Percentiles rank a stretch among this genome's conserved stretches.
Conservation (phyloP, 2,113 vertebrate genomes). For the Girardinichthys multiradiatus region DNA sequence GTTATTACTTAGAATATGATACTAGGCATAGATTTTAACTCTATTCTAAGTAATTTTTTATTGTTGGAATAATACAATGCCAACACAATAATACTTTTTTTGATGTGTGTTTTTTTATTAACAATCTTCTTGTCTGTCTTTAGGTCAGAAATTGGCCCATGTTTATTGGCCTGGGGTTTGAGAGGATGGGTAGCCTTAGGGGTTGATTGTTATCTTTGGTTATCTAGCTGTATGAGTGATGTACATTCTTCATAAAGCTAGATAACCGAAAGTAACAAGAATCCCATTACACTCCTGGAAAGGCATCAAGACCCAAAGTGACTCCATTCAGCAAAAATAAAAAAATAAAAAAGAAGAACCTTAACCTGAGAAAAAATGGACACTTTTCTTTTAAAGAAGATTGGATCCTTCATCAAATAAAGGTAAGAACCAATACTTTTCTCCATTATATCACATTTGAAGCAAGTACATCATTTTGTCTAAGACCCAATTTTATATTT, state of each 20-base stretch:
- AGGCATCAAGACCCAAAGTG: constrained; percentile 75
- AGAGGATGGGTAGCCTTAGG: constrained; percentile 85
- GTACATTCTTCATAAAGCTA: constrained; percentile 91
- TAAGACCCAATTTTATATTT: neutral
- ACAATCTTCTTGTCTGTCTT: constrained; percentile 48
- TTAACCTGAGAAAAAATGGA: constrained; percentile 12
- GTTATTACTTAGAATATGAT: neutral
- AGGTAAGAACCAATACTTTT: constrained; percentile 47
- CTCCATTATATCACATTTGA: neutral
- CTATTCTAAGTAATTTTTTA: neutral
- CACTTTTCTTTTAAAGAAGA: constrained; percentile 19
- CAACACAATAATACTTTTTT: too few species aligned
- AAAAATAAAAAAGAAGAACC: constrained; percentile 7
- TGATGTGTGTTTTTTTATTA: constrained; percentile 23
- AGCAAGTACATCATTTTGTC: neutral
- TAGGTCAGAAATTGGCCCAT: constrained; percentile 66
- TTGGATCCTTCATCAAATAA: neutral
- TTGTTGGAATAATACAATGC: neutral
- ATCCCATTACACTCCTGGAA: constrained; percentile 98
- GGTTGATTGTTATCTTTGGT: constrained; percentile 99
- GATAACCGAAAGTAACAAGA: constrained; percentile 96
- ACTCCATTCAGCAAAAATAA: neutral
- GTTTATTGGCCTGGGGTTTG: constrained; percentile 40
- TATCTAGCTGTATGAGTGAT: constrained; percentile 99
- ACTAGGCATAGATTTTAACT: neutral